These are phyloP conservation scores for Oryzias melastigma DNA, from an alignment of 2,113 vertebrate genomes.

Conservation along the genomic window DNA sequence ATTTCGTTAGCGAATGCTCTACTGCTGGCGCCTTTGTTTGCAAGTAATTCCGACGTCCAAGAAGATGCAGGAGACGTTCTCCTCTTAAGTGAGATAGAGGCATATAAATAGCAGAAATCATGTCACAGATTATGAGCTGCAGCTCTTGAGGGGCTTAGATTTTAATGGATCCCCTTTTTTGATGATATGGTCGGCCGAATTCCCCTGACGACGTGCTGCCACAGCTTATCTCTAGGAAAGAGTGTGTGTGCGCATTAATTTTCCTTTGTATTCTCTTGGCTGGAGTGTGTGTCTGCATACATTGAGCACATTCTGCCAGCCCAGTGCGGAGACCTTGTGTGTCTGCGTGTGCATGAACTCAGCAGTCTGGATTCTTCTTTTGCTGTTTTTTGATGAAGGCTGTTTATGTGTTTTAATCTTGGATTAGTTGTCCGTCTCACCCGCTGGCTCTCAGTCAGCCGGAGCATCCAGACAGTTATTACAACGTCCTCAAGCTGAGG, in stretches of 20 bases:
- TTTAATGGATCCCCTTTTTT: conserved; percentile 54
- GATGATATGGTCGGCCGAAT: conserved; percentile 60
- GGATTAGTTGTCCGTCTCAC: conserved; percentile 55
- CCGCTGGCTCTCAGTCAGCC: conserved; percentile 31
- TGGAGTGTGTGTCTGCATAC: conserved; percentile 75
- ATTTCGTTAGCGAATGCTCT: conserved; percentile 13
- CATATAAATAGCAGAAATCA: conserved; percentile 46
- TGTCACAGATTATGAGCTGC: conserved; percentile 32
- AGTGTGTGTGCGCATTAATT: conserved; percentile 74
- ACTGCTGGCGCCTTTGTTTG: conserved; percentile 37
- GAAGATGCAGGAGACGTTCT: conserved; percentile 6
- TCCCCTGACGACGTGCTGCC: conserved; percentile 60
- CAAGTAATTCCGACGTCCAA: conserved; percentile 20
- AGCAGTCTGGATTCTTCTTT: conserved; percentile 20
- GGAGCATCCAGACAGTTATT: conserved; percentile 30
- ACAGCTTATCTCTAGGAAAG: conserved; percentile 65
- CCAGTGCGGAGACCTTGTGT: conserved; percentile 60
- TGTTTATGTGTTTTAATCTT: conserved; percentile 61
- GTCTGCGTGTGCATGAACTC: conserved; percentile 24
- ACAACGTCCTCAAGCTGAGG: conserved; percentile 33
- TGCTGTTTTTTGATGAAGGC: conserved; percentile 53
- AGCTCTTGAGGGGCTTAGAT: conserved; percentile 41
- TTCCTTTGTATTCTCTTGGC: conserved; percentile 57
- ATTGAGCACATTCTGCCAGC: conserved; percentile 68
- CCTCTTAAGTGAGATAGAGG: conserved; percentile 20